These are phyloP conservation scores for Steinernema carpocapsae DNA, from an alignment of 2,888 invertebrate genomes.

Conservation along the genomic window DNA sequence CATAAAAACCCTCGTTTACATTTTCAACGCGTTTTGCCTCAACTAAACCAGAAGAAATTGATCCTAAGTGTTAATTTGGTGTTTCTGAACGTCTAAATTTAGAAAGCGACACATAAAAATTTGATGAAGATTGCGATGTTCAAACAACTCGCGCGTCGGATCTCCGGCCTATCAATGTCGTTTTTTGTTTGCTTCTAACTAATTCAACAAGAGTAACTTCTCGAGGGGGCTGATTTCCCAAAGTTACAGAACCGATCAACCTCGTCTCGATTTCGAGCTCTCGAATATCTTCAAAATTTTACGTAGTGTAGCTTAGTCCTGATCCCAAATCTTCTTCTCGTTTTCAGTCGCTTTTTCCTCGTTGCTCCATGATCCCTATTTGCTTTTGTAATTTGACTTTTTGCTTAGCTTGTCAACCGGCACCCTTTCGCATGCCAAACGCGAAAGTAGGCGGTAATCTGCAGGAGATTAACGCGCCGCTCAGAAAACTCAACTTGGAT, in stretches of 20 bases:
- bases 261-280: neutral
- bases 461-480: neutral
- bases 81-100: too few species aligned
- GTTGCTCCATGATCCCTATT: neutral
- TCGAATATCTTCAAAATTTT: too few species aligned
- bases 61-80: neutral
- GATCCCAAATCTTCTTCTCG: neutral
- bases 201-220: neutral
- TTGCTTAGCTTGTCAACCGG: neutral
- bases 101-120: neutral
- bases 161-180: neutral
- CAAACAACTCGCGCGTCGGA: neutral
- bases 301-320: neutral
- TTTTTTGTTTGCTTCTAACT: neutral
- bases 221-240: neutral
- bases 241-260: neutral
- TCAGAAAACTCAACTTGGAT: neutral
- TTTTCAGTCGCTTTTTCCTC: neutral
- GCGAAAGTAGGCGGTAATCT: slow-evolving; percentile 8
- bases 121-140: neutral
- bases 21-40: neutral
- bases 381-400: slow-evolving; percentile 26
- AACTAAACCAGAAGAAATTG: neutral
- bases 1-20: neutral
- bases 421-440: neutral